Conservation (phyloP, 2,888 invertebrate species). For the Rotaria sp. region DNA sequence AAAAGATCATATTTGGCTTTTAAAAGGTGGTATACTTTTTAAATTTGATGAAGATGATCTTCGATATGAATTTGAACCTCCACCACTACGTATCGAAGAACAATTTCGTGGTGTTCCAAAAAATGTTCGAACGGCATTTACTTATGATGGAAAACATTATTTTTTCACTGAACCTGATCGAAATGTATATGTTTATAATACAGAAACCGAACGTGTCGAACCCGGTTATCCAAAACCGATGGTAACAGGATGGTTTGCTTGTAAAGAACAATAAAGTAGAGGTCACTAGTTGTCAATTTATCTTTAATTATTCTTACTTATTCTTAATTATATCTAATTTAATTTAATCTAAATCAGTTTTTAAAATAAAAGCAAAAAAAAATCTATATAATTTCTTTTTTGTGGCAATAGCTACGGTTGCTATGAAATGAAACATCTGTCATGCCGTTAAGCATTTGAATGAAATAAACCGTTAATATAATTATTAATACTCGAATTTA, state of each 20-base stretch:
- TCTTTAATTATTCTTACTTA: not conserved
- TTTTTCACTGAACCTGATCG: constrained; percentile 31
- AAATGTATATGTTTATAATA: constrained; percentile 33
- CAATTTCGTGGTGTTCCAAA: constrained; percentile 33
- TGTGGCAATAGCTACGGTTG: not conserved
- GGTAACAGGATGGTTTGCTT: constrained; percentile 35
- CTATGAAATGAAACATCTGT: not conserved
- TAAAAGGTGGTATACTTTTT: not conserved
- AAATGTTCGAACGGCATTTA: constrained; percentile 27
- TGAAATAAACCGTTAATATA: not conserved
- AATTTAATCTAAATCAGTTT: not conserved
- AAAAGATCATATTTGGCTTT: not conserved
- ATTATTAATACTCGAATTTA: not conserved
- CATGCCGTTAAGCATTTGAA: not conserved
- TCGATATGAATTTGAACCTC: not conserved
- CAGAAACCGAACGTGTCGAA: not conserved
- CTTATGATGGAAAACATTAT: constrained; percentile 12
- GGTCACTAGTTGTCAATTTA: not conserved
- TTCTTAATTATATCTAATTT: not conserved
- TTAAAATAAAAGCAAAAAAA: not conserved
- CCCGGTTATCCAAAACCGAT: constrained; percentile 33
- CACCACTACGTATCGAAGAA: constrained; percentile 20
- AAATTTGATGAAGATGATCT: not conserved
- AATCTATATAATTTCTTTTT: not conserved
- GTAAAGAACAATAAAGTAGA: not conserved